Evolutionary conservation across 2,113 vertebrate species (phyloP).

Genomic region (Petaurus breviceps): DNA sequence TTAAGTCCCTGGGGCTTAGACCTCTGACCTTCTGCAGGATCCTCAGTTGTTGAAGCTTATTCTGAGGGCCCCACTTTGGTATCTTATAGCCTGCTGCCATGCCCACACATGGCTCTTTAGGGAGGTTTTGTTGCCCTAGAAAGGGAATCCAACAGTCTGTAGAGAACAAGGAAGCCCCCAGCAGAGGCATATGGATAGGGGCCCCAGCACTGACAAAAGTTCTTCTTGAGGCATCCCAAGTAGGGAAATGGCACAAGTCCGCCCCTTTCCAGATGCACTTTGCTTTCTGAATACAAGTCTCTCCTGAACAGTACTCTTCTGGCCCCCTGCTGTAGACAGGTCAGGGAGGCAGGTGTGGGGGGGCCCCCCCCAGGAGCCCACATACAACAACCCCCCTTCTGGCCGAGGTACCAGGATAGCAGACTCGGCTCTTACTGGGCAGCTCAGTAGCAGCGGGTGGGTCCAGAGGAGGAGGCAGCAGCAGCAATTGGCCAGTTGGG

Average conservation of each 20-base stretch:
- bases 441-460: constrained; percentile 82
- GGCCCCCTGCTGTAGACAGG: constrained; percentile 78
- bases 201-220: constrained; percentile 75
- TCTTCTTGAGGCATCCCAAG: constrained; percentile 80
- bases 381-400: constrained; percentile 77
- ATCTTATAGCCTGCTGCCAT: constrained; percentile 66
- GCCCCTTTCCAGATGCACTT: constrained; percentile 77
- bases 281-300: constrained; percentile 78
- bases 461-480: constrained; percentile 82
- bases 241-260: constrained; percentile 80
- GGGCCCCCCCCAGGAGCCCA: constrained; percentile 79
- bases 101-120: constrained; percentile 70
- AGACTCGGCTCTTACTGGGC: constrained; percentile 83
- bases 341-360: constrained; percentile 74
- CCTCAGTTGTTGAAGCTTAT: constrained; percentile 72
- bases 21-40: constrained; percentile 74
- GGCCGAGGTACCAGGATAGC: constrained; percentile 80
- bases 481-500: constrained; percentile 82
- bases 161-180: constrained; percentile 75
- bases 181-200: constrained; percentile 68
- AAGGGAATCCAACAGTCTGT: constrained; percentile 75
- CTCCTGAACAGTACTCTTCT: constrained; percentile 79
- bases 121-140: constrained; percentile 69
- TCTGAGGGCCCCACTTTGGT: constrained; percentile 64
- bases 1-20: constrained; percentile 73